Evolutionary conservation across 2,113 vertebrate species (phyloP).

Genomic region (Eidolon helvum): DNA sequence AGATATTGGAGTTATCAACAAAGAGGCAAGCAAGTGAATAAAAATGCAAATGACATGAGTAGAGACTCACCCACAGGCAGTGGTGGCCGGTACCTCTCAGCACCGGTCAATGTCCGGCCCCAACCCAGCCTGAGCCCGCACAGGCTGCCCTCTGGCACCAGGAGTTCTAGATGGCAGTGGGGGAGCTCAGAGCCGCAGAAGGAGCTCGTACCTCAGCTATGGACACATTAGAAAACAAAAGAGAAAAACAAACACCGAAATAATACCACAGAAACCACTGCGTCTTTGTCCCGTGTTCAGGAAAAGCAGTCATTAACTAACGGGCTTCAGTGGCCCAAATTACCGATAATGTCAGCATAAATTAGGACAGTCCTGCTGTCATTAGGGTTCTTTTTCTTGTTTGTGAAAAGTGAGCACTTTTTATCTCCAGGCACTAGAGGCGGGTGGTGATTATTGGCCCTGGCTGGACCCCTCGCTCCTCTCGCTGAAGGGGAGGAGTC

Average conservation of each 20-base stretch:
- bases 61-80: background rate
- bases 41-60: conserved; percentile 74
- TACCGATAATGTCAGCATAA: conserved; percentile 68
- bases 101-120: fast-evolving
- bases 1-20: conserved; percentile 66
- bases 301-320: conserved; percentile 64
- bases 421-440: background rate
- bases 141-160: fast-evolving
- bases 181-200: background rate
- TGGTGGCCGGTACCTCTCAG: fast-evolving
- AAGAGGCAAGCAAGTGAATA: conserved; percentile 76
- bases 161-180: fast-evolving
- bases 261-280: background rate
- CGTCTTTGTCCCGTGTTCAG: background rate
- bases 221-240: background rate
- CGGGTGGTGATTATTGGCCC: fast-evolving
- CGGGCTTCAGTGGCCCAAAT: conserved; percentile 77
- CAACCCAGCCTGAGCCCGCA: fast-evolving
- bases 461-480: background rate
- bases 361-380: conserved; percentile 61
- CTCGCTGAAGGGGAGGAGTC: background rate
- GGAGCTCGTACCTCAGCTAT: background rate
- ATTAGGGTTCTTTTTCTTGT: fast-evolving
- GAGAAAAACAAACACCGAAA: background rate
- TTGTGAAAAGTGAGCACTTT: background rate